These are phyloP conservation scores for Parascotia fuliginaria DNA, from an alignment of 2,888 invertebrate species.

Conservation along the genomic window DNA sequence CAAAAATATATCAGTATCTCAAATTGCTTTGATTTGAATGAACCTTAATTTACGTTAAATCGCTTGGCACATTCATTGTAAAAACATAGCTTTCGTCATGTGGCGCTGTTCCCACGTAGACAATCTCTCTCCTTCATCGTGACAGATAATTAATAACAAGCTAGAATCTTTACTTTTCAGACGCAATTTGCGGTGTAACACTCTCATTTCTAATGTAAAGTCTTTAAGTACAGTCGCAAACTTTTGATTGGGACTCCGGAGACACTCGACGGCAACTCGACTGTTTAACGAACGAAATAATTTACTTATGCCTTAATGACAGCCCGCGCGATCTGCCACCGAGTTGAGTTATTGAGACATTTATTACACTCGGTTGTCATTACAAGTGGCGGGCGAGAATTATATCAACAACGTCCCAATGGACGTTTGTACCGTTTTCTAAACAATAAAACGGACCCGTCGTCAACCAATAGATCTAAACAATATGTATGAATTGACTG, in stretches of 20 bases:
- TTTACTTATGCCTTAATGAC: slow-evolving; percentile 58
- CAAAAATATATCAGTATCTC: slow-evolving; percentile 11
- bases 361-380: slow-evolving; percentile 58
- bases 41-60: slow-evolving; percentile 55
- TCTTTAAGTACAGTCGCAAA: slow-evolving; percentile 62
- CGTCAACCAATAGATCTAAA: slow-evolving; percentile 51
- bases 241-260: slow-evolving; percentile 63
- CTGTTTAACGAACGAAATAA: slow-evolving; percentile 56
- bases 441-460: slow-evolving; percentile 53
- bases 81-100: slow-evolving; percentile 56
- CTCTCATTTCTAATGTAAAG: slow-evolving; percentile 53
- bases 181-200: slow-evolving; percentile 45
- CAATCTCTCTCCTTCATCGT: slow-evolving; percentile 37
- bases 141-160: slow-evolving; percentile 71
- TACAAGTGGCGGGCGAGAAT: slow-evolving; percentile 51
- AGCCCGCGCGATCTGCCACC: slow-evolving; percentile 56
- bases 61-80: slow-evolving; percentile 39
- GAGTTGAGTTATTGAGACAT: slow-evolving; percentile 60
- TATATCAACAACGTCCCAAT: slow-evolving; percentile 50
- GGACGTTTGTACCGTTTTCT: slow-evolving; percentile 47
- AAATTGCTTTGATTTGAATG: slow-evolving; percentile 39
- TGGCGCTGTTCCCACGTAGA: slow-evolving; percentile 56
- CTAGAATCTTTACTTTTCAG: slow-evolving; percentile 56
- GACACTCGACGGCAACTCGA: slow-evolving; percentile 35
- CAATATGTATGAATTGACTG: slow-evolving; percentile 45